These are phyloP conservation scores for Araneus ventricosus DNA, from an alignment of 1,140 invertebrate genomes.

Conservation along the genomic window DNA sequence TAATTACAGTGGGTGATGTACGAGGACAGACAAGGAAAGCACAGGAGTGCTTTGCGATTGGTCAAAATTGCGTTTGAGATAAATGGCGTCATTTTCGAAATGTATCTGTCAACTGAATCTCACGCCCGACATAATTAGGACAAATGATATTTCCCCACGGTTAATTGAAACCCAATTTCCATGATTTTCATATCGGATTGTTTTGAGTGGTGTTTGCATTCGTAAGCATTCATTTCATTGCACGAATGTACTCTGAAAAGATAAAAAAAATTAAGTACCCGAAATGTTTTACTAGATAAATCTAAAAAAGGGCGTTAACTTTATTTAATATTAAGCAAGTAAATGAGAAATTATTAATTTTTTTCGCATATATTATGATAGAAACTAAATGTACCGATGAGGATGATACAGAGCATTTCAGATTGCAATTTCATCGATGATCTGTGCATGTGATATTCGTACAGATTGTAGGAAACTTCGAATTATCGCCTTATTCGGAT, in stretches of 20 bases:
- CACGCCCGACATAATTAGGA: conserved; percentile 24
- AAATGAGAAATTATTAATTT: no score
- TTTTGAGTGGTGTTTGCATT: neutral
- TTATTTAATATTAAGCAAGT: no score
- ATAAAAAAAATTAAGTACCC: no score
- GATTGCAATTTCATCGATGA: no score
- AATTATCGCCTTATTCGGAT: no score
- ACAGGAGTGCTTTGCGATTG: neutral
- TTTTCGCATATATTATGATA: no score
- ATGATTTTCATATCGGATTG: neutral
- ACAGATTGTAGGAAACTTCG: no score
- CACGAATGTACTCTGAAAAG: neutral
- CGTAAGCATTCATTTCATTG: neutral
- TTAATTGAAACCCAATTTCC: conserved; percentile 20
- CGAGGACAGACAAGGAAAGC: neutral
- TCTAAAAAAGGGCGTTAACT: no score
- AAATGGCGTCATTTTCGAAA: conserved; percentile 23
- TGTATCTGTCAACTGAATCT: conserved; percentile 28
- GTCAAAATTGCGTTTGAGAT: conserved; percentile 28
- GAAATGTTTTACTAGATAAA: no score
- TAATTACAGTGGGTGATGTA: conserved; percentile 9
- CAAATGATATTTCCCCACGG: neutral
- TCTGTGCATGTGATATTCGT: no score
- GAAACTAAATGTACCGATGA: no score
- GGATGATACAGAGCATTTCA: no score